Conservation (phyloP, 2,888 invertebrate genomes). For the Tuta absoluta region DNA sequence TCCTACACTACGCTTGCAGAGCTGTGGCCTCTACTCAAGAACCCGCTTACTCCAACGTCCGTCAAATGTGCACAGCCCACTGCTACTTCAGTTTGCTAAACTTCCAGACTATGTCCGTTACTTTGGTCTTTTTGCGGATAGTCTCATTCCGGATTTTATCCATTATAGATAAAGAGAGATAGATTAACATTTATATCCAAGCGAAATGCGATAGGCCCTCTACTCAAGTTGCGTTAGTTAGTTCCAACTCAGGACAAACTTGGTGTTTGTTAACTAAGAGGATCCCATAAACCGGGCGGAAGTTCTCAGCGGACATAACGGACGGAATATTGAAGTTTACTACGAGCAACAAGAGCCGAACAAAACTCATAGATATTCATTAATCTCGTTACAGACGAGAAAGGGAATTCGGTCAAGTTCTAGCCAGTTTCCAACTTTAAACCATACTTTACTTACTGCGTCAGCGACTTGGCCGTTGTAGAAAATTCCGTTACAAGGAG, state of each 20-base stretch:
- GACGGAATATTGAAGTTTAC: slow-evolving; percentile 42
- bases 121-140: too few species aligned
- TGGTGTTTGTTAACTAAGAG: slow-evolving; percentile 12
- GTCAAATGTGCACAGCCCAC: too few species aligned
- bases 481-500: not conserved
- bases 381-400: slow-evolving; percentile 50
- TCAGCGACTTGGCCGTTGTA: slow-evolving; percentile 14
- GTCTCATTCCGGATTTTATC: too few species aligned
- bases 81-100: too few species aligned
- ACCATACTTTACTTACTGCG: slow-evolving; percentile 20
- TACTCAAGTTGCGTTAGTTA: not conserved
- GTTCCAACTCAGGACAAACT: not conserved
- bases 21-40: too few species aligned
- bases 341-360: slow-evolving; percentile 44
- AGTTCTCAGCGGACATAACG: slow-evolving; percentile 3
- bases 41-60: too few species aligned
- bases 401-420: slow-evolving; percentile 50
- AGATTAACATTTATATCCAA: not conserved
- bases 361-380: slow-evolving; percentile 63
- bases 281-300: slow-evolving; percentile 21
- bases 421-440: slow-evolving; percentile 41
- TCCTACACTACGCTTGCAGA: too few species aligned
- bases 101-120: too few species aligned
- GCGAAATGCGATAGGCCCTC: not conserved
- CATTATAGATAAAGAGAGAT: too few species aligned